A percentile compares a stretch with the other conserved stretches of the same genome.
Conservation (phyloP, 2,113 vertebrate genomes). For the Urocynchramus pylzowi region DNA sequence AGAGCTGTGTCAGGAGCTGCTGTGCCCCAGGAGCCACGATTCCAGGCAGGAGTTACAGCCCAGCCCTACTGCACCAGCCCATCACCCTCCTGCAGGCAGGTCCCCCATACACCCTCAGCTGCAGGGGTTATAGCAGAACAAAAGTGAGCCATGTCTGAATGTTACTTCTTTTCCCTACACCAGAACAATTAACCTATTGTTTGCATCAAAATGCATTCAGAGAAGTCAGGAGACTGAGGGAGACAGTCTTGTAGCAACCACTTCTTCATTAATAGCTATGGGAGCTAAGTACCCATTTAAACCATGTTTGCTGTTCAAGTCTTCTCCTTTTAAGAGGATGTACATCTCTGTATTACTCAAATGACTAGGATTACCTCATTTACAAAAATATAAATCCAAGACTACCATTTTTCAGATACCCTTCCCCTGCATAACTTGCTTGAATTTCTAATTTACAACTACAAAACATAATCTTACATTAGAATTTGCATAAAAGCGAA, state of each 20-base stretch:
- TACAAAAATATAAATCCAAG: constrained; percentile 17
- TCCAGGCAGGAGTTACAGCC: neutral
- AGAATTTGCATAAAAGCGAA: constrained; percentile 74
- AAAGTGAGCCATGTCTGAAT: neutral
- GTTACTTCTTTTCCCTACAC: neutral
- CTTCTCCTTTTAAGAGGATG: neutral
- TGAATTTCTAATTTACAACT: constrained; percentile 70
- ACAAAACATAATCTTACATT: constrained; percentile 62
- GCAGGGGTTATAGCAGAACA: neutral
- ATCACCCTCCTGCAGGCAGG: neutral
- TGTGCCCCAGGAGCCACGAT: rapidly evolving
- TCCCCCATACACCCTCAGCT: neutral
- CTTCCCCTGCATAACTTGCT: neutral
- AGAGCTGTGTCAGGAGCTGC: neutral
- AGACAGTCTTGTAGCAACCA: neutral
- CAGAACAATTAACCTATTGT: neutral
- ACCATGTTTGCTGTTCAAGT: neutral
- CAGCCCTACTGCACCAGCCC: neutral
- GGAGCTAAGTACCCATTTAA: neutral
- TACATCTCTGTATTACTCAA: neutral
- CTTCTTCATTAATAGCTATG: neutral
- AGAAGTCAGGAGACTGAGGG: neutral
- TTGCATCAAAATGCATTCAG: neutral
- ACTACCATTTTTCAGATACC: neutral
- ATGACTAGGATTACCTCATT: neutral